phyloP scores from a whole-genome alignment of 2,797 vertebrate species.

The Trichosurus vulpecula region DNA sequence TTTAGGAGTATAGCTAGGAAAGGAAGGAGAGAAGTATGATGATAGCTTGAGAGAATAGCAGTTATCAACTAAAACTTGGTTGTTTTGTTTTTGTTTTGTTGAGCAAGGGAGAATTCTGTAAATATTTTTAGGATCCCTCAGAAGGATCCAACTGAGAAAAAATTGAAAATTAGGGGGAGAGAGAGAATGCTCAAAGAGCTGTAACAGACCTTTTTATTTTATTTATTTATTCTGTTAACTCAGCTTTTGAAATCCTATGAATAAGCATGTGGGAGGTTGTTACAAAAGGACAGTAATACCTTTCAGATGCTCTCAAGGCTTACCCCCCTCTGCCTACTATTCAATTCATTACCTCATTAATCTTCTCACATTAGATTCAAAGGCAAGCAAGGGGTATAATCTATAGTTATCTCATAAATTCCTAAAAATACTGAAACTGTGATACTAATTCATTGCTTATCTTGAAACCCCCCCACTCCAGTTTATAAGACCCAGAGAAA shows the following conservation, averaged over 20 bases:
- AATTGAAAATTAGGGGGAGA: not conserved
- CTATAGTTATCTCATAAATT: not conserved
- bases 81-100: not conserved
- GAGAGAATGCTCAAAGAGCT: too few species aligned
- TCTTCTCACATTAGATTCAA: not conserved
- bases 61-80: not conserved
- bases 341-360: not conserved
- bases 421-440: not conserved
- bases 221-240: not conserved
- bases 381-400: not conserved
- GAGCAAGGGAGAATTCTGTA: not conserved
- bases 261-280: not conserved
- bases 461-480: not conserved
- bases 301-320: not conserved
- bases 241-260: not conserved
- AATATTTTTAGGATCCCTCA: not conserved
- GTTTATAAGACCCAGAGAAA: not conserved
- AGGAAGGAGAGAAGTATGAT: not conserved
- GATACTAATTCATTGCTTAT: not conserved
- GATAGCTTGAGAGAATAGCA: not conserved
- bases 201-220: not conserved
- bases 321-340: not conserved
- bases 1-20: not conserved
- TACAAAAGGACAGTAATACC: not conserved
- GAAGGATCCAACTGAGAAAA: not conserved